phyloP scores from a whole-genome alignment of 1,140 invertebrate species.

The Temnothorax nylanderi region DNA sequence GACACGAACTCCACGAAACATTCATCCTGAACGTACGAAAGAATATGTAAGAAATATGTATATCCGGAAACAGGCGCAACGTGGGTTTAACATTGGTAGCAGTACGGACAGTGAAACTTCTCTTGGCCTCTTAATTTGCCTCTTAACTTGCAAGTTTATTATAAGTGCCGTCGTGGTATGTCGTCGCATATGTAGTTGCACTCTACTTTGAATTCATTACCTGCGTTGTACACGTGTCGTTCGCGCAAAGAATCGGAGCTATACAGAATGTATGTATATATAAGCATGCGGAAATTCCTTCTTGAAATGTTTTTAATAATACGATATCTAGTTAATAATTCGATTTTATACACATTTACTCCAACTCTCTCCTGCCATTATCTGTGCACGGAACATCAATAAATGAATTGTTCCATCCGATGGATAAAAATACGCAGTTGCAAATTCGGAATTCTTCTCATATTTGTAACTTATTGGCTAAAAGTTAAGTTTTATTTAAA shows the following conservation, averaged over 20 bases:
- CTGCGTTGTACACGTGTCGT: not conserved
- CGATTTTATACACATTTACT: too few relatives aligned
- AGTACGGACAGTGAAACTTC: not conserved
- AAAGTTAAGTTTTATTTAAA: not conserved
- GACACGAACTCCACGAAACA: not conserved
- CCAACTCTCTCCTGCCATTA: not conserved
- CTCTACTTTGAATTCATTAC: not conserved
- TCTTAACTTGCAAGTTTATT: not conserved
- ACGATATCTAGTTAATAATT: not conserved
- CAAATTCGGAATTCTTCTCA: not conserved
- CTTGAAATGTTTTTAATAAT: not conserved
- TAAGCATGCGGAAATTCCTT: not conserved
- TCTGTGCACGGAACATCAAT: not conserved
- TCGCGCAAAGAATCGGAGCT: not conserved
- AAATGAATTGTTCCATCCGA: too few relatives aligned
- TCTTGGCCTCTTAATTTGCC: too few relatives aligned
- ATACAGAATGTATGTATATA: not conserved
- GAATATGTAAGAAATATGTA: not conserved
- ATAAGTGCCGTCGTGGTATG: too few relatives aligned
- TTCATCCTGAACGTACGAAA: not conserved
- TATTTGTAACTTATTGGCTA: not conserved
- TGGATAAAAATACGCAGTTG: not conserved
- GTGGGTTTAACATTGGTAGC: not conserved
- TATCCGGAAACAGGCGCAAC: not conserved
- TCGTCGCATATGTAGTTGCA: not conserved